These are phyloP conservation scores for Cyprinodon brontotheroides DNA, from an alignment of 2,113 vertebrate genomes.

Conservation along the genomic window DNA sequence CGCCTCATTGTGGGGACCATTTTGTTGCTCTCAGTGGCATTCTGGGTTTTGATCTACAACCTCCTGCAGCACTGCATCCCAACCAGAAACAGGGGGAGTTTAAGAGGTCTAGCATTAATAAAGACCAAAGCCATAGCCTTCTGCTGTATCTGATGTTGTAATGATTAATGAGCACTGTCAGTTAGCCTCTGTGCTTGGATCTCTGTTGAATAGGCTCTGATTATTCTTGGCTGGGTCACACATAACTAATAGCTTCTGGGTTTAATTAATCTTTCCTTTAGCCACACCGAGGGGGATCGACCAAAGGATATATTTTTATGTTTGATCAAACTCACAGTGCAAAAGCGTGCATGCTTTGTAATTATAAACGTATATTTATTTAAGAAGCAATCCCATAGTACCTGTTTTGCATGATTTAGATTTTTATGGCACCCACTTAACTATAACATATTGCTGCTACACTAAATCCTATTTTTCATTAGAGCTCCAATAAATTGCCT, in stretches of 20 bases:
- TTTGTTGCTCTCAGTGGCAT: slow-evolving; percentile 16
- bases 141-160: slow-evolving; percentile 43
- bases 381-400: slow-evolving; percentile 26
- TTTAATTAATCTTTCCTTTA: slow-evolving; percentile 58
- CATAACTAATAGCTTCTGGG: slow-evolving; percentile 63
- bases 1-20: slow-evolving; percentile 6
- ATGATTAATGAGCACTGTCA: slow-evolving; percentile 67
- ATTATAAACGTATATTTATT: slow-evolving; percentile 33
- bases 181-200: slow-evolving; percentile 62
- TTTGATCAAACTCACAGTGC: slow-evolving; percentile 28
- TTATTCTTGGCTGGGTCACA: slow-evolving; percentile 69
- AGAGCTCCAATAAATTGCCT: slow-evolving; percentile 50
- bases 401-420: slow-evolving; percentile 63
- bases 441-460: slow-evolving; percentile 39
- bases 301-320: slow-evolving; percentile 6
- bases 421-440: slow-evolving; percentile 43
- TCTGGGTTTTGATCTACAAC: slow-evolving; percentile 27
- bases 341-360: neutral
- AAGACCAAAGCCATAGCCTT: slow-evolving; percentile 45
- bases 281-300: slow-evolving; percentile 35
- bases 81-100: slow-evolving; percentile 47
- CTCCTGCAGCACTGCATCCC: slow-evolving; percentile 22
- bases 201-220: slow-evolving; percentile 71
- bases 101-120: slow-evolving; percentile 58
- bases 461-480: slow-evolving; percentile 55